phyloP scores from a whole-genome alignment of 2,888 invertebrate species.

The Cerastis rubricosa region DNA sequence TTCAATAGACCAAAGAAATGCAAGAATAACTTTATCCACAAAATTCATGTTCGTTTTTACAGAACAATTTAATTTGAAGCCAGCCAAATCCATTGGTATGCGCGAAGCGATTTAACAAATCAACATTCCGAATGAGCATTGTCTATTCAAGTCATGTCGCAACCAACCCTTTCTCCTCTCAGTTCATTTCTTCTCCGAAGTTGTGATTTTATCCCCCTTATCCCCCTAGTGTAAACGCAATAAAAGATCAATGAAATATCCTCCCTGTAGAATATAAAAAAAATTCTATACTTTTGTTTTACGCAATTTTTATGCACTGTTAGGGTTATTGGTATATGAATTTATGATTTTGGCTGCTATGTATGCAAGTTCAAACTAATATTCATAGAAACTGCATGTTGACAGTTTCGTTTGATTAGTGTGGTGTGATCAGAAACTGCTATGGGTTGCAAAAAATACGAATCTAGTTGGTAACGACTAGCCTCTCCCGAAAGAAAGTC shows the following conservation, averaged over 20 bases:
- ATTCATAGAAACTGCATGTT: background rate
- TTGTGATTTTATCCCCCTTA: slow-evolving; percentile 84
- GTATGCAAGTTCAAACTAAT: background rate
- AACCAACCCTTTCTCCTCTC: slow-evolving; percentile 84
- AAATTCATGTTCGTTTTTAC: slow-evolving; percentile 67
- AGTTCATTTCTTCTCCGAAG: slow-evolving; percentile 84
- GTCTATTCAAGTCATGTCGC: slow-evolving; percentile 80
- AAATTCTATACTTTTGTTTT: slow-evolving; percentile 57
- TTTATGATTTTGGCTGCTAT: slow-evolving; percentile 17
- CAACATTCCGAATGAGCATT: slow-evolving; percentile 80
- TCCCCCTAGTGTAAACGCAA: slow-evolving; percentile 79
- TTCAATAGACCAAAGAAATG: slow-evolving; percentile 39
- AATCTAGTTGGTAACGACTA: background rate
- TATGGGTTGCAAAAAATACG: background rate
- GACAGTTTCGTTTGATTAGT: background rate
- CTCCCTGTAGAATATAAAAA: slow-evolving; percentile 64
- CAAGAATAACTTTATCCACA: slow-evolving; percentile 58
- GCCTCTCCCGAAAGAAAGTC: background rate
- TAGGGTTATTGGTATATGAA: slow-evolving; percentile 3
- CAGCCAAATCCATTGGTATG: slow-evolving; percentile 79
- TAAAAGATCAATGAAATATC: slow-evolving; percentile 79
- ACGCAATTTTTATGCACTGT: slow-evolving; percentile 31
- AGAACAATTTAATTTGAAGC: slow-evolving; percentile 77
- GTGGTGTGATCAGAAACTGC: background rate
- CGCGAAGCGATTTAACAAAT: slow-evolving; percentile 81